These are phyloP conservation scores for Littorina saxatilis DNA, from an alignment of 1,140 invertebrate species.

Conservation along the genomic window DNA sequence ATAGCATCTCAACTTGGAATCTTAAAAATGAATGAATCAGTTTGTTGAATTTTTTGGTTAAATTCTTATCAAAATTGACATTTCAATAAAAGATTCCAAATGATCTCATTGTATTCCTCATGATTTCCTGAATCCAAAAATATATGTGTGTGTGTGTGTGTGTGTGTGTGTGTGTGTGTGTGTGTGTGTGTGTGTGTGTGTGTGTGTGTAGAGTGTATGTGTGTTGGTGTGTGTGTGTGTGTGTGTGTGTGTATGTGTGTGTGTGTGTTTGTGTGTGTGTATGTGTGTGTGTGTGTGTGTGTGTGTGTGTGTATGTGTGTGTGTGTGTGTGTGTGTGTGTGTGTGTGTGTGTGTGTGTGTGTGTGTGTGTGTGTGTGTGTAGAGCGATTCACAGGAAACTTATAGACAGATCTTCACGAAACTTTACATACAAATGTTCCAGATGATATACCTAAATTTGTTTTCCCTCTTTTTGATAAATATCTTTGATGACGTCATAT, in stretches of 20 bases:
- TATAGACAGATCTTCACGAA: too few species aligned
- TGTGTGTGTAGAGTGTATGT: neutral
- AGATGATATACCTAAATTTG: too few species aligned
- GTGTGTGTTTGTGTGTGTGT: neutral
- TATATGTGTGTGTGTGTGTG: neutral
- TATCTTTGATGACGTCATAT: too few species aligned
- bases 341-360: conserved; percentile 2
- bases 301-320: neutral
- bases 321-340: conserved; percentile 5
- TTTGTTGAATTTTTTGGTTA: too few species aligned
- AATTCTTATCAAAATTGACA: too few species aligned
- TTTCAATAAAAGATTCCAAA: too few species aligned
- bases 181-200: neutral
- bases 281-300: neutral
- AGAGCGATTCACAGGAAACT: too few species aligned
- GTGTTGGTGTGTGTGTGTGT: neutral
- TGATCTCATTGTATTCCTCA: too few species aligned
- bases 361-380: conserved; percentile 12
- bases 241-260: neutral
- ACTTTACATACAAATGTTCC: too few species aligned
- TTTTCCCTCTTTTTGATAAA: too few species aligned
- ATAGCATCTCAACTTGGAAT: too few species aligned
- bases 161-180: neutral
- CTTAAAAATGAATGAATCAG: too few species aligned
- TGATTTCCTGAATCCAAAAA: neutral